Evolutionary conservation across 2,888 invertebrate genomes (phyloP), one percentile per base, ranked within the genome.

Genomic region (Pseudococcus jackbeardsleyi): DNA sequence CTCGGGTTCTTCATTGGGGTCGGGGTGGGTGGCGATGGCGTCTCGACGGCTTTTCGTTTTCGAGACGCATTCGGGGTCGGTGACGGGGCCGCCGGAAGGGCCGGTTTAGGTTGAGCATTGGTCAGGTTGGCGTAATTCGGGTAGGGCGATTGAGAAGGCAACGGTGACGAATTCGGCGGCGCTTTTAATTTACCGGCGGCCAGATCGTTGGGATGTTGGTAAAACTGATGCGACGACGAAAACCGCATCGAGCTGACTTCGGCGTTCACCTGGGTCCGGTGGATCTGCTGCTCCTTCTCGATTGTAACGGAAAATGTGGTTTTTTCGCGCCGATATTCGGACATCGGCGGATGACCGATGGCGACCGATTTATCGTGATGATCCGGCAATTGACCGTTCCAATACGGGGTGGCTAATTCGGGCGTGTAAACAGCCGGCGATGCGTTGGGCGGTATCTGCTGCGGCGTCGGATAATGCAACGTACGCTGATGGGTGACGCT

Each of bases 41-140:
- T 9, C 22, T 64, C 64, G 64, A 19, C 9, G 26, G 89, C 68
- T 86, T 68, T 87, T 87, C 84, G 86, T 85, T 77, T 89, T 85
- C 12, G 89, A 88, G 19, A 86, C 87, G 89, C 89, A 92, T 90
- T 90, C 91, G 89, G 90, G 90, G 89, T 91, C 90, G 88, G 50
- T 26, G 88, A 54, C 72, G 84, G 77, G 50, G 84, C 59, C 86
- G 54, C 19, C 50, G 82, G 22, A 26, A 50, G 59, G 50, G 33
- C 7, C 54, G 79, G 22, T 50, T 42, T 26, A 0, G 50, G 48
- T 82, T 82, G 46, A 33, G 42, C 42, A 15, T 26, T 19, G 42
- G 19, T 46, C 79, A 33, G 19, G 39, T 17, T 15, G 17, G 79
- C 19, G 79, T 19, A 82, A 46, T 46, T 82, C 9, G 12, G 4